Conservation (phyloP, 2,888 invertebrate genomes). For the Parasteatoda lunata region DNA sequence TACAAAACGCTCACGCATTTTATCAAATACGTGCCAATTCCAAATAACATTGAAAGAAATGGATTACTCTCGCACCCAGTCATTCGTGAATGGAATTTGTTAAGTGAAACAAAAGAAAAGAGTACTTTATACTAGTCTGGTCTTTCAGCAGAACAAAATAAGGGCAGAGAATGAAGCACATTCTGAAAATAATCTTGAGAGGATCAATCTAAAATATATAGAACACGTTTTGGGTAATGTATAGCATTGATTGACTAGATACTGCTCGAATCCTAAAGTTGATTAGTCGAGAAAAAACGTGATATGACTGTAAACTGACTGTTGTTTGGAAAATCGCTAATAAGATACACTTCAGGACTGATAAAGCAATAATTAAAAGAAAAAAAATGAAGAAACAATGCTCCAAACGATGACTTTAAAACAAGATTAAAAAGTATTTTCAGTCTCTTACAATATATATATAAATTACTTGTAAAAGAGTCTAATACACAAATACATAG, state of each 20-base stretch:
- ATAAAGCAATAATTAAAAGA: too few species aligned
- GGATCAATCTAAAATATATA: not conserved
- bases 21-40: not conserved
- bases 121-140: not conserved
- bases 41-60: not conserved
- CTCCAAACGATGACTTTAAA: too few species aligned
- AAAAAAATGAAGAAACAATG: too few species aligned
- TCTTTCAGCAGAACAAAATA: not conserved
- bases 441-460: too few species aligned
- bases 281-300: constrained; percentile 45
- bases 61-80: not conserved
- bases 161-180: not conserved
- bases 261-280: constrained; percentile 22
- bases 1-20: not conserved
- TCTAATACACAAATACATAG: too few species aligned
- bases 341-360: constrained; percentile 9
- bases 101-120: not conserved
- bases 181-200: too few species aligned
- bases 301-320: constrained; percentile 22
- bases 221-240: not conserved
- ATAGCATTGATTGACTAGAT: constrained; percentile 26
- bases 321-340: constrained; percentile 10
- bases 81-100: constrained; percentile 11
- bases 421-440: too few species aligned
- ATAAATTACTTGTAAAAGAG: too few species aligned